phyloP scores from a whole-genome alignment of 2,797 vertebrate species.

The Galago senegalensis region DNA sequence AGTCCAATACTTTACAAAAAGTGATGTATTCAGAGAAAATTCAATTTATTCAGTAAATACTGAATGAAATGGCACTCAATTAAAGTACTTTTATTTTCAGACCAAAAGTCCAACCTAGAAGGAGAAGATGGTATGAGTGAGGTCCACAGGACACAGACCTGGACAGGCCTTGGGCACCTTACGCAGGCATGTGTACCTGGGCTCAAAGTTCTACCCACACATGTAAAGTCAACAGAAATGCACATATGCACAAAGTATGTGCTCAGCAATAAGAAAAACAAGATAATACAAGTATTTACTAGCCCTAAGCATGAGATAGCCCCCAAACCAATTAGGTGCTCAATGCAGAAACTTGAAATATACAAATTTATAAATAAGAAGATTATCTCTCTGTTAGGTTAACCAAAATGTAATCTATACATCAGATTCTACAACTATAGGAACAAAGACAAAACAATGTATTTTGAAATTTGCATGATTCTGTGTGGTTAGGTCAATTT shows the following conservation, averaged over 20 bases:
- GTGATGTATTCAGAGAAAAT: not conserved
- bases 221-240: not conserved
- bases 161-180: not conserved
- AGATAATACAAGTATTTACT: not conserved
- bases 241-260: too few relatives aligned
- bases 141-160: not conserved
- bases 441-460: accelerated
- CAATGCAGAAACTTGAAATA: not conserved
- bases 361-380: not conserved
- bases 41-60: not conserved
- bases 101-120: not conserved
- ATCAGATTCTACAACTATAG: not conserved
- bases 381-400: not conserved
- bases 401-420: not conserved
- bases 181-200: too few relatives aligned
- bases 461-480: not conserved
- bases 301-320: not conserved
- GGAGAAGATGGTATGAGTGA: not conserved
- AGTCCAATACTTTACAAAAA: not conserved
- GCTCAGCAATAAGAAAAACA: not conserved
- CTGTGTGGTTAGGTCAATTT: not conserved
- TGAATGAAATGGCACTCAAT: not conserved
- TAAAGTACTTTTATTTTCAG: not conserved
- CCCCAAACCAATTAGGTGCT: not conserved
- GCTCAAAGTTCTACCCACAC: not conserved